Base-by-base conservation (phyloP, 2,888 invertebrate species). In the Pandemis cinnamomeana region DNA sequence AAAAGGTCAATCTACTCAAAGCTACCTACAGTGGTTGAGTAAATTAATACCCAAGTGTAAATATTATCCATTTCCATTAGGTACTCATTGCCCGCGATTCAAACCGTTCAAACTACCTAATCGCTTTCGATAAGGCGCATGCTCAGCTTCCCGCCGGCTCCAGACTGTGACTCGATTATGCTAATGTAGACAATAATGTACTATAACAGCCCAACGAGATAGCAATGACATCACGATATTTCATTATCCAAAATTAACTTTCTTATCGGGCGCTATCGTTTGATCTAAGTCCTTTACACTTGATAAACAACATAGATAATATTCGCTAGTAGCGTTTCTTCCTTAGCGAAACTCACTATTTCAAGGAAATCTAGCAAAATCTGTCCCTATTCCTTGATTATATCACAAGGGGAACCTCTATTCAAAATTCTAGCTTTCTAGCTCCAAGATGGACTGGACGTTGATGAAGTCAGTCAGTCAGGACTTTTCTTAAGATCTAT, bases 81-180 rank as follows among this genome's bases (percentile, higher is more conserved):
- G n/a, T n/a, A 64, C 44, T 46, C 67, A 67, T 66, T 48, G 41
- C 15, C 27, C 27, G 36, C 53, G 11, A 72, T 36, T 53, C 11
- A 41, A 15, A 60, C n/a, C 55, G 15, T 27, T 64, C 27, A 46
- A 67, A 63, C 27, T 36, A 36, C 48, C 58, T 36, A 72, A 63
- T 63, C 41, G 36, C 55, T 46, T 42, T 27, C 48, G n/a, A 71
- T 67, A 71, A 68, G 64, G 78, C 83, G 84, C 84, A 83, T 85
- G 85, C 81, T 81, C 78, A 75, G 76, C 78, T 15, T 15, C 42
- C 20, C 20, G 41, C 61, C 41, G 41, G 63, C 44, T 44, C 41
- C 53, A 36, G 70, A 67, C 27, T 42, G 62, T 46, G 67, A 75
- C 69, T 73, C 66, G 72, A 75, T 78, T 75, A 78, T 78, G 78